Conservation (phyloP, 2,797 vertebrate species). For the Peromyscus eremicus region DNA sequence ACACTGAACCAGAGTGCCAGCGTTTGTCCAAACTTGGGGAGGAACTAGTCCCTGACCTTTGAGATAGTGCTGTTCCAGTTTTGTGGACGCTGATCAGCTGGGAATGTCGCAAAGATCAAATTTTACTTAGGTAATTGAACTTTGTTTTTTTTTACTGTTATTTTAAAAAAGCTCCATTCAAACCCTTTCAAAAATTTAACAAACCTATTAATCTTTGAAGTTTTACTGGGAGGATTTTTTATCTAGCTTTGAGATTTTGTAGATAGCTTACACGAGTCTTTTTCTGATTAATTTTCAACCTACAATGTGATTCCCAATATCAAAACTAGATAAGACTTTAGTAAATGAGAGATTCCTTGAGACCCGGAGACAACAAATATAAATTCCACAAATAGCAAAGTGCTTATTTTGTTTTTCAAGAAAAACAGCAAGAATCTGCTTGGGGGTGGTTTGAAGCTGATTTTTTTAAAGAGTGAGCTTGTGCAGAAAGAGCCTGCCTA, state of each 20-base stretch:
- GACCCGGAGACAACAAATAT: not conserved
- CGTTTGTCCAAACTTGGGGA: slow-evolving; percentile 14
- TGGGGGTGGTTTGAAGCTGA: not conserved
- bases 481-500: not conserved
- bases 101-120: slow-evolving; percentile 38
- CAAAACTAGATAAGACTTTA: slow-evolving; percentile 32
- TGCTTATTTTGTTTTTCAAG: not conserved
- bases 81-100: slow-evolving; percentile 50
- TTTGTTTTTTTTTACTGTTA: not conserved
- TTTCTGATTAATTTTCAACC: slow-evolving; percentile 55
- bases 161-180: not conserved
- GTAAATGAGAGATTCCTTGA: not conserved
- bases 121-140: slow-evolving; percentile 26
- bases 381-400: not conserved
- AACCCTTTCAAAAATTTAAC: slow-evolving; percentile 16
- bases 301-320: slow-evolving; percentile 38
- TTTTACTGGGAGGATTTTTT: slow-evolving; percentile 54
- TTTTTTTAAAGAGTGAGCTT: not conserved
- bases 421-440: not conserved
- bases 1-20: not conserved
- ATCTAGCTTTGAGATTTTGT: not conserved
- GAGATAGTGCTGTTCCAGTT: not conserved
- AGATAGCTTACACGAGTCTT: not conserved
- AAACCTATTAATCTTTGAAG: not conserved
- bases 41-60: not conserved